A percentile compares a stretch with the other conserved stretches of the same genome.
These are phyloP conservation scores for Stylophora pistillata DNA, from an alignment of 64 coral and sea anemone species.

Conservation along the genomic window DNA sequence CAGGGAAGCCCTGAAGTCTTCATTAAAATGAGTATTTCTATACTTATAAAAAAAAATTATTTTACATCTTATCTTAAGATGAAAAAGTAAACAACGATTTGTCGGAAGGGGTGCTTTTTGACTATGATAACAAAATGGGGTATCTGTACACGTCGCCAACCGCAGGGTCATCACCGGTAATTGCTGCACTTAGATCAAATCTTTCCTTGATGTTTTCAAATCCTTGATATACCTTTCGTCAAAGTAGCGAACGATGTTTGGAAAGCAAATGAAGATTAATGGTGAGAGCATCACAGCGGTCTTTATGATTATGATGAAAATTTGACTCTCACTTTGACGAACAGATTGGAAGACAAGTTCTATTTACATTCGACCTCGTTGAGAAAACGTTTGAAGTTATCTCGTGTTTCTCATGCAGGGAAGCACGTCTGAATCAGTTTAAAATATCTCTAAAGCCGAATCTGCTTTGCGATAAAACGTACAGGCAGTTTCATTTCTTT, in stretches of 20 bases:
- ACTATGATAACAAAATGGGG: background rate
- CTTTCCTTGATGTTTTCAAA: slow-evolving; percentile 27
- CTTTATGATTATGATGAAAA: background rate
- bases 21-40: background rate
- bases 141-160: background rate
- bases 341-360: background rate
- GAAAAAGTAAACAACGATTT: background rate
- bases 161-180: background rate
- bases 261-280: background rate
- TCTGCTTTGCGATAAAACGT: background rate
- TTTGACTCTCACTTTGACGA: background rate
- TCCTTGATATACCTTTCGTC: background rate
- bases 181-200: background rate
- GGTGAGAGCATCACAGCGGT: background rate
- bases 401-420: background rate
- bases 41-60: background rate
- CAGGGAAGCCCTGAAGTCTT: background rate
- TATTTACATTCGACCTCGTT: background rate
- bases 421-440: background rate
- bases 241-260: background rate
- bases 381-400: background rate
- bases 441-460: background rate
- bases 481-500: background rate
- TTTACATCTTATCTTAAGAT: background rate
- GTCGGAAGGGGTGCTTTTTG: background rate